phyloP scores from a whole-genome alignment of 2,797 vertebrate genomes.

The Acestrorhynchus altus region DNA sequence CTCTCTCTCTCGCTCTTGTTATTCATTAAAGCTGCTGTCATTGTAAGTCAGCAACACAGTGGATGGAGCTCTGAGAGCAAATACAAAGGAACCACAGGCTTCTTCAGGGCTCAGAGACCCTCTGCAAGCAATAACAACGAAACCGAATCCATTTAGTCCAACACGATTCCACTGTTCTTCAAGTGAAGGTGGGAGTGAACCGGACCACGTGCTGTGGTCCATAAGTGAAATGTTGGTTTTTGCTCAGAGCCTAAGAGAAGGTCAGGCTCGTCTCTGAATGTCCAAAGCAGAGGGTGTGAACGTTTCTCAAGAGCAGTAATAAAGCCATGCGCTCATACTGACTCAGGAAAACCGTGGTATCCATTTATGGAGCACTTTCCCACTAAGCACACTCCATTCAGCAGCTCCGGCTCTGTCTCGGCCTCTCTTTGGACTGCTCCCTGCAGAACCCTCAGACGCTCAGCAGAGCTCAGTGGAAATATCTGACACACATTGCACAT shows the following conservation, averaged over 20 bases:
- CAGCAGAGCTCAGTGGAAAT: background rate
- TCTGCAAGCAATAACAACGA: background rate
- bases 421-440: background rate
- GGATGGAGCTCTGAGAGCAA: conserved; percentile 18
- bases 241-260: background rate
- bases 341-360: background rate
- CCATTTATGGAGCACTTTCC: background rate
- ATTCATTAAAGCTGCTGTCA: conserved; percentile 52
- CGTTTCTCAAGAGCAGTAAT: background rate
- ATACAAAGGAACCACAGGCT: background rate
- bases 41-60: conserved; percentile 37
- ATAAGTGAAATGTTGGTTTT: background rate
- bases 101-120: background rate
- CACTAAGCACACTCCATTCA: background rate
- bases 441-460: background rate
- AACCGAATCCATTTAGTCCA: background rate
- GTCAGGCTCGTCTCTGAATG: background rate
- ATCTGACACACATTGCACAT: background rate
- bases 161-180: too few relatives aligned
- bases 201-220: background rate
- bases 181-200: background rate
- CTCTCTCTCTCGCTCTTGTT: background rate
- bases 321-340: background rate
- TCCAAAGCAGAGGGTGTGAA: background rate
- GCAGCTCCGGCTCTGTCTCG: background rate